A percentile compares a stretch with the other conserved stretches of the same genome.
Evolutionary conservation across 1,140 invertebrate species (phyloP).

Genomic region (Laodelphax striatellus): DNA sequence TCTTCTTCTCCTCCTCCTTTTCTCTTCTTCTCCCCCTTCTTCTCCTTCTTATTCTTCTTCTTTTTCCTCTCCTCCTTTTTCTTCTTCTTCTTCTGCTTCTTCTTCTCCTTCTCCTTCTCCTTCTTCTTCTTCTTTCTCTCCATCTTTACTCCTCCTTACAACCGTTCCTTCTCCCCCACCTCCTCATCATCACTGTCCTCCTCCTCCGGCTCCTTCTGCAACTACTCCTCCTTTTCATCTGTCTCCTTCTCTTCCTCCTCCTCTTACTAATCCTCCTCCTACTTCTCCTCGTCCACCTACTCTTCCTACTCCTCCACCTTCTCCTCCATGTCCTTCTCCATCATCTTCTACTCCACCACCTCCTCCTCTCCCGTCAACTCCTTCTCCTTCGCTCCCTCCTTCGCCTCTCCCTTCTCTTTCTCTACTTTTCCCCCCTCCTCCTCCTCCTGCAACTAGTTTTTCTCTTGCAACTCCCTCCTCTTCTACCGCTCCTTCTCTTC

Average conservation of each 20-base stretch:
- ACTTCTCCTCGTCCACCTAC: not conserved
- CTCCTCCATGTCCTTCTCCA: not conserved
- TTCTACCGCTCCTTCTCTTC: too few species aligned
- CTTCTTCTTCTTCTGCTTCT: not conserved
- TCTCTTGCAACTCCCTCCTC: too few species aligned
- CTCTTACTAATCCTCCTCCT: not conserved
- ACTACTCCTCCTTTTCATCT: too few species aligned
- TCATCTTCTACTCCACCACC: not conserved
- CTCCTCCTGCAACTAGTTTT: too few species aligned
- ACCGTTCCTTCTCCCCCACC: not conserved
- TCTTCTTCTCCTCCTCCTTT: not conserved
- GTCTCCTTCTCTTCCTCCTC: not conserved
- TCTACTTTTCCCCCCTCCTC: too few species aligned
- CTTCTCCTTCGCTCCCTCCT: too few species aligned
- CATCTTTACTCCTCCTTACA: not conserved
- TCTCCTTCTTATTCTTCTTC: not conserved
- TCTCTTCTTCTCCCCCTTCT: not conserved
- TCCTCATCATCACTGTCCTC: not conserved
- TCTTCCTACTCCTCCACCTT: not conserved
- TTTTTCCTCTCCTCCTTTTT: not conserved
- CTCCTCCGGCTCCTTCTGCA: not conserved
- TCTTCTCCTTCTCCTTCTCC: not conserved
- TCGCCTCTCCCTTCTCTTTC: too few species aligned
- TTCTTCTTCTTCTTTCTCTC: not conserved
- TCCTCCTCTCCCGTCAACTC: too few species aligned